Base-by-base conservation (phyloP, 2,113 vertebrate genomes). In the Patagioenas fasciata region DNA sequence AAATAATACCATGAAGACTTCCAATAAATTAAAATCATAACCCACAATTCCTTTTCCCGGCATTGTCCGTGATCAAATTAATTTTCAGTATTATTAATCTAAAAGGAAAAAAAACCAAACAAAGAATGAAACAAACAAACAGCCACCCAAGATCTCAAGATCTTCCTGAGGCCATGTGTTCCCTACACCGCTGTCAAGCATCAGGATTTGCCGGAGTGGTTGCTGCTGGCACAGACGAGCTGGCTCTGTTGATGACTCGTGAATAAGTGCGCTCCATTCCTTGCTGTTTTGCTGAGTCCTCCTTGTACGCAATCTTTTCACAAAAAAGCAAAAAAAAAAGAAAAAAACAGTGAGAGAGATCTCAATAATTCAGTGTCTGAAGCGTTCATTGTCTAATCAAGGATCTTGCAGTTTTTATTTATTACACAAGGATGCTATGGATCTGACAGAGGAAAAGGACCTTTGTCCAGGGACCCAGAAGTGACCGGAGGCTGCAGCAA, bases 191-290 rank as follows among this genome's bases (percentile, higher is more conserved):
- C 17, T 19, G 78, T 97, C 97, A 98, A 14, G 85, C 91, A 13
- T 98, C 97, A 5, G 95, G 61, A 13, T 94, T 97, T 38, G 97
- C 47, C 2, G 90, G 95, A 54, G 96, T 38, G 21, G 64, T 14
- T 8, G 96, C 85, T 6, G 77, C 85, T 71, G 98, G 98, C 38
- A 80, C 86, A 32, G 93, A 73, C 0, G 83, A 56, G 29, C 89
- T 95, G n/a, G 28, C 56, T 95, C 94, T 98, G 92, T 42, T 98
- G 97, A 95, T 84, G 88, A 91, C 97, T 97, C 97, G 98, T 10
- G 97, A 97, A 92, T 97, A 99, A 82, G 98, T 97, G 90, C 98
- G 98, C 82, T 99, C 99, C 97, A 97, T 97, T 97, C 98, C 98
- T 79, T 97, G 98, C 53, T 96, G 98, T 72, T 98, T 99, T 98